Conservation (phyloP, 2,113 vertebrate species). For the Elgaria multicarinata region DNA sequence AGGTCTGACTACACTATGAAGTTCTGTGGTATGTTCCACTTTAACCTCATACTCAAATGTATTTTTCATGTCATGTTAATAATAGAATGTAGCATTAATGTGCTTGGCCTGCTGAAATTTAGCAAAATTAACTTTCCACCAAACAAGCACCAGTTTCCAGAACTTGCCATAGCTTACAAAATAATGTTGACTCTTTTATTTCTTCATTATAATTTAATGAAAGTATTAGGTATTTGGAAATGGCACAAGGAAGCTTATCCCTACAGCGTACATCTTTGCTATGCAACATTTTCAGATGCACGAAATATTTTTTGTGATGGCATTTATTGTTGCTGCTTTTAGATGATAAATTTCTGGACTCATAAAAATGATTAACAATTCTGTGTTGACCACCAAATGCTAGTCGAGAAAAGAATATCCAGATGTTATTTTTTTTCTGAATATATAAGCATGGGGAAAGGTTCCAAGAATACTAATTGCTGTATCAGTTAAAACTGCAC, state of each 20-base stretch:
- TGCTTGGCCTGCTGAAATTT: background rate
- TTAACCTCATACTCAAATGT: background rate
- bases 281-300: background rate
- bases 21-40: background rate
- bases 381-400: slow-evolving; percentile 2
- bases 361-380: slow-evolving; percentile 25
- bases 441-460: background rate
- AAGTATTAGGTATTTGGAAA: background rate
- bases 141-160: background rate
- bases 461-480: background rate
- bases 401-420: background rate
- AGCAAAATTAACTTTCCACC: background rate
- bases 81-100: background rate
- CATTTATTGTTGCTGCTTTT: background rate
- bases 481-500: background rate
- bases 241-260: background rate
- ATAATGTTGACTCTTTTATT: background rate
- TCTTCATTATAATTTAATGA: background rate
- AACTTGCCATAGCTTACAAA: background rate
- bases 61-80: background rate
- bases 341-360: background rate
- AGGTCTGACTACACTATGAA: too few relatives aligned
- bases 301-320: background rate
- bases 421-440: slow-evolving; percentile 3
- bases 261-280: background rate